Evolutionary conservation across 1,140 invertebrate genomes (phyloP), one percentile per base, ranked within the genome.

Genomic region (Cotesia chilonis): DNA sequence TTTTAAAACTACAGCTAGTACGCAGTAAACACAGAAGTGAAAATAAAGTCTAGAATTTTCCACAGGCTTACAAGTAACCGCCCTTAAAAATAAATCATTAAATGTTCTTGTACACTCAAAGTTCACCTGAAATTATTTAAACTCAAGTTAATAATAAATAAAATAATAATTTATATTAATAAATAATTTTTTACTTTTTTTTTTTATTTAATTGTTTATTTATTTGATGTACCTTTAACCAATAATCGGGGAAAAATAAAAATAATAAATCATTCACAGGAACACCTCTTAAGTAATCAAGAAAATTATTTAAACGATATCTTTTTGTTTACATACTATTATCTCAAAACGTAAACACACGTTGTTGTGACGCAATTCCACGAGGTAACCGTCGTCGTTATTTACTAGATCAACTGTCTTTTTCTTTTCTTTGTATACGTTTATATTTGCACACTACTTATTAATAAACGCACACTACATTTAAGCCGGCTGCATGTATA

Each of bases 281-380:
- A 54, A 36, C 55, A 55, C 37, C 20, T 6, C n/a, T 35, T 4
- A 54, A 14, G 1, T n/a, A 60, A 52, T 12, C 17, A 59, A 35
- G 52, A 69, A 47, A 9, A 14, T 9, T 20, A 14, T 14, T 70
- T 59, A 37, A 41, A 12, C 10, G 52, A 6, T 63, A 36, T n/a
- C 20, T 12, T 65, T 63, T 68, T 41, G 52, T 74, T 17, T 41
- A 41, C 68, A 52, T 51, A 28, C 28, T 28, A 35, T 35, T 6
- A 37, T 55, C 71, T 36, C 47, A 74, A 17, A 51, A 75, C 60
- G 73, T 78, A 79, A 79, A 79, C 74, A 79, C 78, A 78, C 71
- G 75, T 74, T 37, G 63, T 77, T 63, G 70, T 77, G 69, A 75
- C 70, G 73, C 68, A 76, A 76, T 64, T 65, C 52, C 71, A 73